Evolutionary conservation across 1,140 invertebrate genomes (phyloP), one percentile per base, ranked within the genome.

Genomic region (Drosophila bipectinata): DNA sequence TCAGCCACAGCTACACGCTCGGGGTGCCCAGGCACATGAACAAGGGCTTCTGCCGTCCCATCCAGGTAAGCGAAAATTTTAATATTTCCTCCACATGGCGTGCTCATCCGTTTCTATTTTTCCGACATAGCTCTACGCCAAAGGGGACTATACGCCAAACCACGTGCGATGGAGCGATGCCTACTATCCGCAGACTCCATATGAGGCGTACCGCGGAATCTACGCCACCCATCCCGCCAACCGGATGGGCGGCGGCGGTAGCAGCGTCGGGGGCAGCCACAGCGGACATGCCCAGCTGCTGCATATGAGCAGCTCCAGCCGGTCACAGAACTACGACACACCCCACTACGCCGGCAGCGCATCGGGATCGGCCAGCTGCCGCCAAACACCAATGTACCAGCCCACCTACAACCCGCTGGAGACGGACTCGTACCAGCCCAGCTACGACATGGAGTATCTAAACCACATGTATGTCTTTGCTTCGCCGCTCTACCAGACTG

Each of bases 1-100:
- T 99, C 92, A 95, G 94, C 72, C 97, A 96, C 79, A 97, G 96
- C 90, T 97, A 97, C 81, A 94, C 96, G 0, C 91, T 99, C 21
- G 97, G 96, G 9, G 95, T 96, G 28, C 97, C 97, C 7, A 93
- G 95, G 32, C 97, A 99, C 92, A 94, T 95, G 55, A 95, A 95
- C 41, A 98, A 97, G 93, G 98, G 97, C 6, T 99, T 99, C 90
- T 95, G 96, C 67, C 93, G 97, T 56, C 97, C 97, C 1, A 96
- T 98, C 49, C 82, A 87, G 82, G 82, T 87, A 39, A 64, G 69
- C 7, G 2, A 37, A 37, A 10, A 15, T 1, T 12, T 6, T 7
- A 21, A 21, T 0, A 0, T 18, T 30, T 8, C 2, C 15, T 21
- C 1, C 24, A 14, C 15, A 3, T 2, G 21, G 2, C 0, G 15